Evolutionary conservation across 2,113 vertebrate species (phyloP).

Genomic region (Indicator indicator): DNA sequence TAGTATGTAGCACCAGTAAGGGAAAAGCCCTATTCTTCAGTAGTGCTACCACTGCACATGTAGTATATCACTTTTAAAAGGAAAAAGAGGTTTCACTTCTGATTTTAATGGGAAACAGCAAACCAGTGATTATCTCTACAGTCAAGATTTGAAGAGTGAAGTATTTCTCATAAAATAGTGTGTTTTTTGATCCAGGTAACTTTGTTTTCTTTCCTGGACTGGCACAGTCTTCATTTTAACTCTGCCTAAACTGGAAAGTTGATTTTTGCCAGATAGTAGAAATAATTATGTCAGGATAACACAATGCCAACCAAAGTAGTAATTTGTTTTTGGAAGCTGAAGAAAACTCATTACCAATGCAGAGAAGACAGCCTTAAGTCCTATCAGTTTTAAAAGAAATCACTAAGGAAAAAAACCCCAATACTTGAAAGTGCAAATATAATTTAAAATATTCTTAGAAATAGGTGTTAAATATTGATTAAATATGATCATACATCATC

Average conservation of each 20-base stretch:
- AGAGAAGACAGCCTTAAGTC: not conserved
- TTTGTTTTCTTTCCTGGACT: not conserved
- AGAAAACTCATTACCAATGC: not conserved
- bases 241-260: not conserved
- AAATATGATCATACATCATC: not conserved
- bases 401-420: not conserved
- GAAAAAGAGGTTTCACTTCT: not conserved
- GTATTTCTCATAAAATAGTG: not conserved
- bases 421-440: not conserved
- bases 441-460: not conserved
- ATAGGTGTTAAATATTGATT: not conserved
- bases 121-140: not conserved
- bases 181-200: rapidly evolving
- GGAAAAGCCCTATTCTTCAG: not conserved
- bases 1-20: not conserved
- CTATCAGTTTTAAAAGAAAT: not conserved
- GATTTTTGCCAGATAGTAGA: not conserved
- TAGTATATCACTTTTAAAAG: not conserved
- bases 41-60: not conserved
- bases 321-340: not conserved
- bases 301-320: not conserved
- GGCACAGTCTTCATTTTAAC: not conserved
- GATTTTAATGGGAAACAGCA: not conserved
- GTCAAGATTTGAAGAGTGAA: not conserved
- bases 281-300: not conserved